These are phyloP conservation scores for Furnarius figulus DNA, from an alignment of 2,113 vertebrate species.

Conservation along the genomic window DNA sequence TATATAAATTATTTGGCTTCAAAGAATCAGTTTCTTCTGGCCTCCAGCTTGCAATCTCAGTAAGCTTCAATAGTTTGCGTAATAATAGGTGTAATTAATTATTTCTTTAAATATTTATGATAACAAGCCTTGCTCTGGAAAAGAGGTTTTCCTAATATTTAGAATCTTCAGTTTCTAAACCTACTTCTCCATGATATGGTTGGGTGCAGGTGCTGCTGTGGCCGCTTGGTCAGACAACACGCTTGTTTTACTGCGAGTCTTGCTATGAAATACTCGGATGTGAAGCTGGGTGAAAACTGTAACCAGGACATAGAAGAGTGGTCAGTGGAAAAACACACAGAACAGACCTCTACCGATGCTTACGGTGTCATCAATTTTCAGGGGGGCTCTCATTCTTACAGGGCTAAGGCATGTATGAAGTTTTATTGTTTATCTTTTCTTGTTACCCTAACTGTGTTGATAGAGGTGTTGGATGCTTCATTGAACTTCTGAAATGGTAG, in stretches of 20 bases:
- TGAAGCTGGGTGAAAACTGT: slow-evolving; percentile 90
- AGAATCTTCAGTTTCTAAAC: background rate
- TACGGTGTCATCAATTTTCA: slow-evolving; percentile 99
- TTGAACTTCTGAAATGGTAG: background rate
- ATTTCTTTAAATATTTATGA: background rate
- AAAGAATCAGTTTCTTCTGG: background rate
- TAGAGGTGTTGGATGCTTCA: background rate
- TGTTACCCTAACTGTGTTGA: background rate
- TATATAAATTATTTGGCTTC: background rate
- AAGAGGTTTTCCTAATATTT: background rate
- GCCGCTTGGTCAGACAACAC: slow-evolving; percentile 95
- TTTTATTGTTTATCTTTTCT: background rate
- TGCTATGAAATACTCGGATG: slow-evolving; percentile 94
- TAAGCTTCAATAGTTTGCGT: background rate
- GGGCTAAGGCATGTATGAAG: slow-evolving; percentile 86
- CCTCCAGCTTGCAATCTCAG: background rate
- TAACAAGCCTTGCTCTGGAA: background rate
- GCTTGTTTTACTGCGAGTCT: slow-evolving; percentile 95
- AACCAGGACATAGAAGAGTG: slow-evolving; percentile 87
- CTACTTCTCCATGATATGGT: background rate
- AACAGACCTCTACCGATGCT: slow-evolving; percentile 92
- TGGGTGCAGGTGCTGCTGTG: slow-evolving; percentile 89
- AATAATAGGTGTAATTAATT: background rate
- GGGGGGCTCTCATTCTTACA: slow-evolving; percentile 98
- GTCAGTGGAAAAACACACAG: slow-evolving; percentile 97